phyloP scores from a whole-genome alignment of 2,113 vertebrate genomes.

The Xiphophorus couchianus region DNA sequence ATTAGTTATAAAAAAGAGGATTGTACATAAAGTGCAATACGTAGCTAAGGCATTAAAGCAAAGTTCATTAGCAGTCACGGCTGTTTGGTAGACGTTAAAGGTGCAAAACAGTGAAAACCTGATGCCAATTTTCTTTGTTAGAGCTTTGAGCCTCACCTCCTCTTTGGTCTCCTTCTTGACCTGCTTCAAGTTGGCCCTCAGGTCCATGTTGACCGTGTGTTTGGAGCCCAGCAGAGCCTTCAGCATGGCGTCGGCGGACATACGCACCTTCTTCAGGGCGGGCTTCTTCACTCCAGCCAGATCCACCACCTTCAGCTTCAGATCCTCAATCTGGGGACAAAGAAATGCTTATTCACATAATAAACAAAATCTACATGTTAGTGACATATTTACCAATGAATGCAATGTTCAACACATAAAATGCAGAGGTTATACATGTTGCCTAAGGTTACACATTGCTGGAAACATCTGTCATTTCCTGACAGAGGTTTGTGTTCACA shows the following conservation, averaged over 20 bases:
- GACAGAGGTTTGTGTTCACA: too few relatives aligned
- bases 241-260: conserved; percentile 77
- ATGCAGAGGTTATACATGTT: too few relatives aligned
- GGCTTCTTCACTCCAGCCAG: conserved; percentile 75
- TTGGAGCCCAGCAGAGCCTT: conserved; percentile 86
- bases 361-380: not conserved
- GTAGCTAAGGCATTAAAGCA: not conserved
- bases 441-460: too few relatives aligned
- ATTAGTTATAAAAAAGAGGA: not conserved
- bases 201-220: conserved; percentile 94
- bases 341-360: too few relatives aligned
- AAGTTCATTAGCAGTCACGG: too few relatives aligned
- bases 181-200: conserved; percentile 92
- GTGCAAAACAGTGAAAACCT: not conserved
- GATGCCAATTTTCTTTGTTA: not conserved
- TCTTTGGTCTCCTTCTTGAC: conserved; percentile 95
- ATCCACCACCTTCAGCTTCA: conserved; percentile 74
- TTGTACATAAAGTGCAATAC: not conserved
- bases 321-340: conserved; percentile 63
- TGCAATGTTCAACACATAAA: too few relatives aligned
- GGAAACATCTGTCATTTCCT: too few relatives aligned
- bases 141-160: conserved; percentile 75
- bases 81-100: not conserved
- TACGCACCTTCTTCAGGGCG: conserved; percentile 73
- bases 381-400: not conserved